phyloP scores from a whole-genome alignment of 2,888 invertebrate species.

The Sinelater perroti region DNA sequence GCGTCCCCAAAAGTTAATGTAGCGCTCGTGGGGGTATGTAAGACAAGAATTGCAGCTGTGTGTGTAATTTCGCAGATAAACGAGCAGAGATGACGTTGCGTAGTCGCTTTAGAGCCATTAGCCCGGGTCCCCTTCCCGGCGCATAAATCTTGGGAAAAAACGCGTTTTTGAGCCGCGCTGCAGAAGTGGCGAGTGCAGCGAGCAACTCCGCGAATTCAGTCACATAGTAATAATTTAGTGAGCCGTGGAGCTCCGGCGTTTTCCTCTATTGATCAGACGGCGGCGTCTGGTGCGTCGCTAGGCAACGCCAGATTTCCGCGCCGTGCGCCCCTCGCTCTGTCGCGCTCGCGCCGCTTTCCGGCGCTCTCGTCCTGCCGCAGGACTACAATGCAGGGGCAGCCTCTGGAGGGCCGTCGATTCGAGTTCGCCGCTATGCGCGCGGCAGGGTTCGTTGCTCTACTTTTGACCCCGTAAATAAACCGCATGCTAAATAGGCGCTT shows the following conservation, averaged over 20 bases:
- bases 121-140: no score
- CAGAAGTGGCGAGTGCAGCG: slow-evolving; percentile 28
- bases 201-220: slow-evolving; percentile 38
- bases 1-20: no score
- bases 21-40: no score
- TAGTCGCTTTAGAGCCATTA: no score
- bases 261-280: slow-evolving; percentile 56
- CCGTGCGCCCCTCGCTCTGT: slow-evolving; percentile 12
- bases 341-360: slow-evolving; percentile 23
- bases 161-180: slow-evolving; percentile 22
- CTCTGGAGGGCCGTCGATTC: slow-evolving; percentile 28
- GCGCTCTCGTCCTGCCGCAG: slow-evolving; percentile 28
- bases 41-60: no score
- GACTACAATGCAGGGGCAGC: slow-evolving; percentile 36
- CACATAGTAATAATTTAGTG: slow-evolving; percentile 44
- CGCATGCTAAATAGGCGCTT: slow-evolving; percentile 2
- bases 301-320: slow-evolving; percentile 48
- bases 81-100: no score
- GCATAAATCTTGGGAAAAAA: no score
- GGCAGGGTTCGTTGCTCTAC: slow-evolving; percentile 41
- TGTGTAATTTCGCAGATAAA: no score
- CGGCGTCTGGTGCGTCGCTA: slow-evolving; percentile 56
- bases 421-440: slow-evolving; percentile 29
- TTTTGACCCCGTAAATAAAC: slow-evolving; percentile 41
- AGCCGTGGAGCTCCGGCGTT: slow-evolving; percentile 42